Conservation (phyloP, 2,888 invertebrate species). For the Anticlea derivata region DNA sequence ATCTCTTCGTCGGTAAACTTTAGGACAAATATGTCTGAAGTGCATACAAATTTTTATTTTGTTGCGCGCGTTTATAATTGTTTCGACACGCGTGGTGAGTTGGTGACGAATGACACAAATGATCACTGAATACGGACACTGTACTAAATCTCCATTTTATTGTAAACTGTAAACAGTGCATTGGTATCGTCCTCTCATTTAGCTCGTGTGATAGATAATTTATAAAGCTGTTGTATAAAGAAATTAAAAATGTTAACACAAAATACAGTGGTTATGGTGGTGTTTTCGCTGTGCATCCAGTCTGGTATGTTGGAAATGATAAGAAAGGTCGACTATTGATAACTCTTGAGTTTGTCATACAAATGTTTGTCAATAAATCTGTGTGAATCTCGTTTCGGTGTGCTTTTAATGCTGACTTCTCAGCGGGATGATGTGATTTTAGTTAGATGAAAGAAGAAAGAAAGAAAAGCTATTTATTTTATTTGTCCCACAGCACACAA, state of each 20-base stretch:
- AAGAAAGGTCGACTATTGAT: not conserved
- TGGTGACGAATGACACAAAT: not conserved
- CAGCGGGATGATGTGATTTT: no score
- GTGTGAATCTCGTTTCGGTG: no score
- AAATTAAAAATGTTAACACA: constrained; percentile 22
- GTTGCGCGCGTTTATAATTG: not conserved
- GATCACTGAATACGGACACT: constrained; percentile 26
- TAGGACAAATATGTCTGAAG: no score
- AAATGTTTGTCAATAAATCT: no score
- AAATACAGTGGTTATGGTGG: constrained; percentile 6
- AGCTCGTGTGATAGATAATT: constrained; percentile 35
- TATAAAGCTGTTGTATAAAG: not conserved
- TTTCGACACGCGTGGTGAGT: not conserved
- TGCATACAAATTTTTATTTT: not conserved
- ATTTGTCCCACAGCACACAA: no score
- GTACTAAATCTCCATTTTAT: constrained; percentile 26
- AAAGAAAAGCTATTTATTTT: no score
- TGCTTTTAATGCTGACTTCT: no score
- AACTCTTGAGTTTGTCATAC: no score
- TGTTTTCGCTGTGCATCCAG: constrained; percentile 21
- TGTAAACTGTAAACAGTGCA: constrained; percentile 48
- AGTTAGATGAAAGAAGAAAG: no score
- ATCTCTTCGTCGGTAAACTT: no score
- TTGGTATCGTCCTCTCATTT: constrained; percentile 30
- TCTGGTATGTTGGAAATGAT: constrained; percentile 25